Evolutionary conservation across 2,113 vertebrate genomes (phyloP), one percentile per base, ranked within the genome.

Genomic region (Stegastes partitus): DNA sequence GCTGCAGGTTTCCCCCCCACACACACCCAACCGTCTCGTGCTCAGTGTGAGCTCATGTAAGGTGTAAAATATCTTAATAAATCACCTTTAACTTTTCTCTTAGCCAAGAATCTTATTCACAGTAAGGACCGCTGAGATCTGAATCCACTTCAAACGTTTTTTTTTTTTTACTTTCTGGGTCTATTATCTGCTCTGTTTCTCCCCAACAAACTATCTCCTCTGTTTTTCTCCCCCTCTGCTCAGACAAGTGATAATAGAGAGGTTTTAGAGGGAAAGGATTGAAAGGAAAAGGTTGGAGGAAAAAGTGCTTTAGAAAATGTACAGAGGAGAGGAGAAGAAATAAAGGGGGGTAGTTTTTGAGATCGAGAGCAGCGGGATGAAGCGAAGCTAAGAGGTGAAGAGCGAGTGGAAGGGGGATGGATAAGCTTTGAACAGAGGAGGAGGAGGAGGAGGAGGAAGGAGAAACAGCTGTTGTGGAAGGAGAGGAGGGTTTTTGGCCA

Each of bases 181-280:
- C 66, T 28, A 49, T 81, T 74, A 74, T 85, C 68, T 77, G 42
- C 70, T 68, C 14, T 59, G 34, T 69, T 47, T 78, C 62, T 57
- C 62, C 25, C 55, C 51, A 54, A 31, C 37, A 61, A 69, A 77
- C 49, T 45, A 22, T 61, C 65, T 71, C n/a, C 8, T 23, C 10
- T 18, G 10, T 4, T 10, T 65, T 21, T 16, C 47, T 67, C 51
- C 78, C 62, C 47, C 50, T 3, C 28, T 31, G 11, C 51, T 57
- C 25, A 65, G 56, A 58, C 37, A 28, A 34, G 44, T 65, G 72
- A 80, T 25, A 62, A 59, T 55, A 56, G 59, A 65, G 34, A 23
- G 57, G 45, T 57, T 72, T 72, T 15, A 61, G 16, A 11, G 37
- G 53, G 18, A 82, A 22, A 28, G 37, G 61, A 69, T 49, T 57